phyloP scores from a whole-genome alignment of 2,888 invertebrate genomes.

The Apotomis turbidana region DNA sequence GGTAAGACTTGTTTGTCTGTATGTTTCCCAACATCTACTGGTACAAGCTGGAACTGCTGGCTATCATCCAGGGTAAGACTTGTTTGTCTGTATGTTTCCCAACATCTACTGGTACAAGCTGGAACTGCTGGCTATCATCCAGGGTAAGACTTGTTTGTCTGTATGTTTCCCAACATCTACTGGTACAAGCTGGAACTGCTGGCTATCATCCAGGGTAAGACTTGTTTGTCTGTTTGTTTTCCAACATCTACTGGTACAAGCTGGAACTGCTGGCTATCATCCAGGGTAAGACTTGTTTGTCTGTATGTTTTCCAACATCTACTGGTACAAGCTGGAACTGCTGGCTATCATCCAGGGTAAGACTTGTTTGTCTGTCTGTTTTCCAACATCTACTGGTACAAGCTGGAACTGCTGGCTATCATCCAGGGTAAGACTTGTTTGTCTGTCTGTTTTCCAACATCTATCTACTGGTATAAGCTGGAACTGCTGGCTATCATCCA shows the following conservation, averaged over 20 bases:
- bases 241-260: too few relatives aligned
- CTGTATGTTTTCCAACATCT: not conserved
- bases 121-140: conserved; percentile 98
- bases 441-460: not conserved
- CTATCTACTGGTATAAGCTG: too few relatives aligned
- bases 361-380: too few relatives aligned
- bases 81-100: too few relatives aligned
- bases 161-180: not conserved
- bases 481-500: conserved; percentile 98
- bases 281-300: conserved; percentile 88
- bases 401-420: conserved; percentile 98
- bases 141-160: conserved; percentile 85
- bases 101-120: too few relatives aligned
- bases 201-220: too few relatives aligned
- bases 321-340: too few relatives aligned
- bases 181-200: too few relatives aligned
- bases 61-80: too few relatives aligned
- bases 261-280: conserved; percentile 96
- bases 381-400: conserved; percentile 99
- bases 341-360: too few relatives aligned
- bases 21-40: not conserved
- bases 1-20: conserved; percentile 80
- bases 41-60: too few relatives aligned
- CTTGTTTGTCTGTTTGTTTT: too few relatives aligned
- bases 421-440: conserved; percentile 91